phyloP scores from a whole-genome alignment of 2,113 vertebrate species.

The Tyrannus savana region DNA sequence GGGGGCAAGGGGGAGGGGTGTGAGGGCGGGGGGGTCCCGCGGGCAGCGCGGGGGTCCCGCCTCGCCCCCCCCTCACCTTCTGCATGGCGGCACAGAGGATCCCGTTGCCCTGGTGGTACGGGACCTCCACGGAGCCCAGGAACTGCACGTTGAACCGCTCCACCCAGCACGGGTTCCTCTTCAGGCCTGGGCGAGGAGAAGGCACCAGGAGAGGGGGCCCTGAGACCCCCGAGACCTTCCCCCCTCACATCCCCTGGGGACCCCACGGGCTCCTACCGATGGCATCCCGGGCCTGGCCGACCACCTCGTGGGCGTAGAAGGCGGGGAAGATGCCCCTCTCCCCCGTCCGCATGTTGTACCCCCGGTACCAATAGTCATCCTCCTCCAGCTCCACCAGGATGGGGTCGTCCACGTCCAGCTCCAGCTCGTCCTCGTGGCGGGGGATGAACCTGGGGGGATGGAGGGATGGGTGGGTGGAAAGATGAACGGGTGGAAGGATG shows the following conservation, averaged over 20 bases:
- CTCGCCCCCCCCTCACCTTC: constrained; percentile 77
- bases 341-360: constrained; percentile 96
- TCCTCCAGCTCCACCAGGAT: constrained; percentile 93
- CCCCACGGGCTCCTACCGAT: constrained; percentile 71
- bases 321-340: constrained; percentile 94
- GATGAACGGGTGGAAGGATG: background rate
- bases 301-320: constrained; percentile 93
- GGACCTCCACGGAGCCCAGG: constrained; percentile 95
- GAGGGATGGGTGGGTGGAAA: background rate
- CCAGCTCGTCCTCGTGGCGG: constrained; percentile 92
- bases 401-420: constrained; percentile 94
- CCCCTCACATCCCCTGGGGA: fast-evolving
- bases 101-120: constrained; percentile 94
- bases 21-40: background rate
- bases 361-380: constrained; percentile 96
- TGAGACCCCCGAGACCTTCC: too few species aligned
- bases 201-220: background rate
- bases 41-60: too few species aligned
- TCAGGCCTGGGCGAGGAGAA: constrained; percentile 75
- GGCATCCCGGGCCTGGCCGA: constrained; percentile 84
- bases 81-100: constrained; percentile 97
- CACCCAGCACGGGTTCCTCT: constrained; percentile 90
- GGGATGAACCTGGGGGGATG: constrained; percentile 88
- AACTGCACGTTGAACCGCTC: constrained; percentile 93
- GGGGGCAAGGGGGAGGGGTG: background rate